These are phyloP conservation scores for Cepphus grylle DNA, from an alignment of 2,113 vertebrate species.

Conservation along the genomic window DNA sequence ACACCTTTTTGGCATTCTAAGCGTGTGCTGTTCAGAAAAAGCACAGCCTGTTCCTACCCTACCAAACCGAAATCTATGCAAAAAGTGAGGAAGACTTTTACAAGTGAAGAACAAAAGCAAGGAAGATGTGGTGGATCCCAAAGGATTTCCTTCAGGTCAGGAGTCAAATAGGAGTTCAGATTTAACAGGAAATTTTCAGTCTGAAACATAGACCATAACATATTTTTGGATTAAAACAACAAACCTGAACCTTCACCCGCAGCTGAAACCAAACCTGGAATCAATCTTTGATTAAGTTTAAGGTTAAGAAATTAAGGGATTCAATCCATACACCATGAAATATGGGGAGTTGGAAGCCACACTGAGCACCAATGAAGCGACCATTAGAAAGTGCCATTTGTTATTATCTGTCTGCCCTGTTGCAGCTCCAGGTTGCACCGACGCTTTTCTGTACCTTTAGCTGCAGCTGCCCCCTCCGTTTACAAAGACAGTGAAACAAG, in stretches of 20 bases:
- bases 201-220: background rate
- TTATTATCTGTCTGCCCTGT: background rate
- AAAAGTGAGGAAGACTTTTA: conserved; percentile 26
- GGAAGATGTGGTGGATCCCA: conserved; percentile 10
- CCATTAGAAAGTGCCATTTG: background rate
- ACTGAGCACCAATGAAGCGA: background rate
- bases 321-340: background rate
- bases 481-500: background rate
- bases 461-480: background rate
- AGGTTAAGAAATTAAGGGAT: background rate
- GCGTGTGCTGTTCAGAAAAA: background rate
- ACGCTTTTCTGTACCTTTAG: background rate
- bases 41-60: background rate
- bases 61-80: conserved; percentile 5
- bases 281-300: background rate
- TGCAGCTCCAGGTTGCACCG: background rate
- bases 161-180: background rate
- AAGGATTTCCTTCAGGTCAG: conserved; percentile 58
- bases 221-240: conserved; percentile 25
- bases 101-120: conserved; percentile 36
- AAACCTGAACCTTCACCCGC: background rate
- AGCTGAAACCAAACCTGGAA: background rate
- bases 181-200: conserved; percentile 36
- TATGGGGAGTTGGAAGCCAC: background rate
- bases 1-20: background rate